Conservation (phyloP, 1,140 invertebrate species). For the Metopolophium dirhodum region DNA sequence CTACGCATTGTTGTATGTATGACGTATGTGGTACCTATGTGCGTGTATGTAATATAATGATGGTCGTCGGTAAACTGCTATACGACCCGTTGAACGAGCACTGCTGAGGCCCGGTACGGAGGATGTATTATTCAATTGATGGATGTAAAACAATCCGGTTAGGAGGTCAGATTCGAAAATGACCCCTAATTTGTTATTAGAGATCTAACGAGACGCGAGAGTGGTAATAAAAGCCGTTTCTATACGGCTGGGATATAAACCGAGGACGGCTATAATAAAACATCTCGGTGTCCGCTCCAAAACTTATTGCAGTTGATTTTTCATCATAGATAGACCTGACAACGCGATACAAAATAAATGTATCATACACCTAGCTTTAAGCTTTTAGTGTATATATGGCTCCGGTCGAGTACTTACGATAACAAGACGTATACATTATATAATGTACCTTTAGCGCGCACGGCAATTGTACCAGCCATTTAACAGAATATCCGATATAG, state of each 20-base stretch:
- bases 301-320: constrained; percentile 1
- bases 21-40: no score
- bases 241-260: not conserved
- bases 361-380: not conserved
- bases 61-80: not conserved
- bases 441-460: not conserved
- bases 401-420: not conserved
- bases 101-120: not conserved
- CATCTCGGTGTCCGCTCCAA: not conserved
- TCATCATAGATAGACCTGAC: not conserved
- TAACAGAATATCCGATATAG: not conserved
- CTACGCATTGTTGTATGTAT: no score
- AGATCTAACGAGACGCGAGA: constrained; percentile 13
- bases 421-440: not conserved
- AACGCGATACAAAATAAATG: not conserved
- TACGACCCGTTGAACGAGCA: not conserved
- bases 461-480: not conserved
- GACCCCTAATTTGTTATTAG: constrained; percentile 29
- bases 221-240: constrained; percentile 11
- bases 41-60: not conserved
- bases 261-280: not conserved
- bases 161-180: constrained; percentile 11
- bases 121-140: constrained; percentile 30
- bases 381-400: not conserved
- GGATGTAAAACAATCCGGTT: constrained; percentile 44